These are phyloP conservation scores for Mimachlamys varia DNA, from an alignment of 2,888 invertebrate genomes.

Conservation along the genomic window DNA sequence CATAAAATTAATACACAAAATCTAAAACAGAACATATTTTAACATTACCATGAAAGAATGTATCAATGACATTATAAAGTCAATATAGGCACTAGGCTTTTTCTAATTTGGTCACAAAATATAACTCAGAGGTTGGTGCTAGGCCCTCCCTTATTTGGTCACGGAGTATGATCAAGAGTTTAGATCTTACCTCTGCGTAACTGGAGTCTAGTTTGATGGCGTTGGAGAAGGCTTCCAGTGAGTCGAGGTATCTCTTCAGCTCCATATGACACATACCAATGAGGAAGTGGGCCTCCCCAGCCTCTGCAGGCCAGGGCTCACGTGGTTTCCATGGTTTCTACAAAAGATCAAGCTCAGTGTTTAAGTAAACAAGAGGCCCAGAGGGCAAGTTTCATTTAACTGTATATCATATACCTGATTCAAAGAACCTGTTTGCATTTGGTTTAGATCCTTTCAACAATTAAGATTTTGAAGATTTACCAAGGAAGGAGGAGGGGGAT, in stretches of 20 bases:
- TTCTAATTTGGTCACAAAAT: no score
- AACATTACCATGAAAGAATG: background rate
- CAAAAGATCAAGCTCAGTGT: background rate
- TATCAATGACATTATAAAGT: no score
- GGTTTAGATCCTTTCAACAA: no score
- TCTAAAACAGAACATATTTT: background rate
- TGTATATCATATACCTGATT: no score
- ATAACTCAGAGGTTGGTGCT: no score
- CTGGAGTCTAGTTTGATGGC: constrained; percentile 78
- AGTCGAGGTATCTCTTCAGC: constrained; percentile 72
- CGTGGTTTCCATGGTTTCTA: constrained; percentile 71
- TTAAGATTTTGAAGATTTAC: no score
- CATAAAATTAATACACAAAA: background rate
- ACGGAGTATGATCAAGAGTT: background rate
- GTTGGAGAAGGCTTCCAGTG: constrained; percentile 78
- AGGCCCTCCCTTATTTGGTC: no score
- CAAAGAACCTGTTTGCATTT: no score
- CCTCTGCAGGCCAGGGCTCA: constrained; percentile 78
- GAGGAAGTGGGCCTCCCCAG: constrained; percentile 78
- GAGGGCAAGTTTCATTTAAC: no score
- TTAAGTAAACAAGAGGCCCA: background rate
- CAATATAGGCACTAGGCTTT: no score
- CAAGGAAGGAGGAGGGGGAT: no score
- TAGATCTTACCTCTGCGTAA: constrained; percentile 75
- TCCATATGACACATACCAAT: constrained; percentile 80